Conservation (phyloP, 2,113 vertebrate species). For the Hypanus sabinus region DNA sequence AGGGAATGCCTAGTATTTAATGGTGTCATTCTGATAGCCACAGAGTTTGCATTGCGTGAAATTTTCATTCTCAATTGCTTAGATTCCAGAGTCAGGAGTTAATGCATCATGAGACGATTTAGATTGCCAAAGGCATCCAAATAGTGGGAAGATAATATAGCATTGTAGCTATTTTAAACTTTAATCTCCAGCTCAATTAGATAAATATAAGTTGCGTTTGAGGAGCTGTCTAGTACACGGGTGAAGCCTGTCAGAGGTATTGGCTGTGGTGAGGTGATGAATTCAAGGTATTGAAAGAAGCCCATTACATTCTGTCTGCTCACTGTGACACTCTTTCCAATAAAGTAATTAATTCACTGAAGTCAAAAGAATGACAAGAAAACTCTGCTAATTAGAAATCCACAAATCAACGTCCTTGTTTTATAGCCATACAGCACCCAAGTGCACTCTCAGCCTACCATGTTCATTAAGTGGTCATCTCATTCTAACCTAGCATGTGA, state of each 20-base stretch:
- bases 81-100: neutral
- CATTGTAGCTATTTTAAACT: neutral
- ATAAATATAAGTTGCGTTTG: neutral
- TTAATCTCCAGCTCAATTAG: neutral
- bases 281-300: neutral
- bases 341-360: neutral
- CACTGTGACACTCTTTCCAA: neutral
- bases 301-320: neutral
- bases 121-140: neutral
- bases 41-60: neutral
- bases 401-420: neutral
- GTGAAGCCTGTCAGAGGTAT: neutral
- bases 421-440: too few species aligned
- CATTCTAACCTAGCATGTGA: too few species aligned
- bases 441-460: too few species aligned
- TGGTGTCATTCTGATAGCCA: neutral
- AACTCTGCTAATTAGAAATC: neutral
- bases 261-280: neutral
- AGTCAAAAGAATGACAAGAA: neutral
- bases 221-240: neutral
- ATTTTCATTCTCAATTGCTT: neutral
- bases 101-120: neutral
- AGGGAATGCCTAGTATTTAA: neutral
- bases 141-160: neutral
- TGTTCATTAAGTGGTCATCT: too few species aligned